A percentile compares a stretch with the other conserved stretches of the same genome.
Conservation (phyloP, 2,888 invertebrate species). For the Isotomurus palustris region DNA sequence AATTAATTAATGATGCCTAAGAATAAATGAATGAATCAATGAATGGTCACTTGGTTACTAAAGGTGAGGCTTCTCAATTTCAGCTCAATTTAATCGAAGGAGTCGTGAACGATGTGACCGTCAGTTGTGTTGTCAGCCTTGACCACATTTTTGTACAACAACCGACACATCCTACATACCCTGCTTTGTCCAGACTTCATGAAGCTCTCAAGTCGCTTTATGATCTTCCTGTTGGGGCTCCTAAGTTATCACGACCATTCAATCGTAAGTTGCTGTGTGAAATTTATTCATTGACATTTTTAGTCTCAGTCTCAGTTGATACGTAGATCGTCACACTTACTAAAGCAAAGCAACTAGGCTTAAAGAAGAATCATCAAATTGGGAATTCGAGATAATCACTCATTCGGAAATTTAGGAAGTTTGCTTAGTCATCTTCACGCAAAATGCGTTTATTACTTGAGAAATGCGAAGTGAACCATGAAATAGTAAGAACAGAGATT, state of each 20-base stretch:
- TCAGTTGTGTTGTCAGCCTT: constrained; percentile 79
- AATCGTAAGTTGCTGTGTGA: constrained; percentile 62
- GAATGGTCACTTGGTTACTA: constrained; percentile 5
- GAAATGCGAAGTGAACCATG: too few relatives aligned
- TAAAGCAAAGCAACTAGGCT: background rate
- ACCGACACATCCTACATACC: constrained; percentile 89
- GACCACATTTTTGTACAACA: constrained; percentile 92
- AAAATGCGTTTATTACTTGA: too few relatives aligned
- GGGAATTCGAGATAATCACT: too few relatives aligned
- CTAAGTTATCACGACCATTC: constrained; percentile 72
- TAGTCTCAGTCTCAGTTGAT: background rate
- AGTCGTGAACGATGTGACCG: constrained; percentile 85
- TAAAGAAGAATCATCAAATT: too few relatives aligned
- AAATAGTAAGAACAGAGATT: too few relatives aligned
- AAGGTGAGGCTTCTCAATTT: constrained; percentile 46
- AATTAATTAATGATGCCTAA: background rate
- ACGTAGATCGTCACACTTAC: background rate
- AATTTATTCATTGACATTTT: constrained; percentile 2
- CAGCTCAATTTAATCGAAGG: constrained; percentile 83
- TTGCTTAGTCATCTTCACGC: too few relatives aligned
- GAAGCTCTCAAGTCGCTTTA: constrained; percentile 79
- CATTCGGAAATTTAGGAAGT: too few relatives aligned
- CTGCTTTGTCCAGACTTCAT: constrained; percentile 73
- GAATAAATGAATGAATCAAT: background rate
- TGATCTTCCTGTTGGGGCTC: constrained; percentile 65